Percentiles rank a stretch among this genome's conserved stretches.
These are phyloP conservation scores for Propithecus coquereli DNA, from an alignment of 2,113 vertebrate genomes.

Conservation along the genomic window DNA sequence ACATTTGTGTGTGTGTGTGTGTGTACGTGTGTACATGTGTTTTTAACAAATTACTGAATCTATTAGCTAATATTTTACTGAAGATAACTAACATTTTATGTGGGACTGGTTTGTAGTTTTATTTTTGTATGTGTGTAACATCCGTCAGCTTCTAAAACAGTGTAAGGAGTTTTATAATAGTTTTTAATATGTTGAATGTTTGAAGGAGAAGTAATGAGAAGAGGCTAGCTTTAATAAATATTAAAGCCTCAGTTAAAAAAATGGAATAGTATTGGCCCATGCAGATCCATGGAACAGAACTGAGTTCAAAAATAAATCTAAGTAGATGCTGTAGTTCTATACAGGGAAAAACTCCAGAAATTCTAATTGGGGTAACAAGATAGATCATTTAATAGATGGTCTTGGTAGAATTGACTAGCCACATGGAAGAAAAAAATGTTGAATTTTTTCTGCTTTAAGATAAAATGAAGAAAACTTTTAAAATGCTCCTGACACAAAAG, in stretches of 20 bases:
- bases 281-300: neutral
- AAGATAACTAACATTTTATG: neutral
- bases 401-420: neutral
- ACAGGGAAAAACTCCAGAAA: neutral
- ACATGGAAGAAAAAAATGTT: neutral
- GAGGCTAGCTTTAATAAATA: neutral
- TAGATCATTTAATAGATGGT: neutral
- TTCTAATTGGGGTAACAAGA: neutral
- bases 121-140: neutral
- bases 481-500: slow-evolving; percentile 7
- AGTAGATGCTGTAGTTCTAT: neutral
- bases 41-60: neutral
- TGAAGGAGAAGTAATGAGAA: neutral
- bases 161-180: neutral
- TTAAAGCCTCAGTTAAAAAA: neutral
- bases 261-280: neutral
- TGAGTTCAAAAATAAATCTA: neutral
- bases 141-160: neutral
- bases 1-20: neutral
- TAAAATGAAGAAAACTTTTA: neutral
- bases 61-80: neutral
- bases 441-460: neutral
- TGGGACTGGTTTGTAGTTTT: neutral
- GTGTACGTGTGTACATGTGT: neutral
- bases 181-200: neutral